Percentiles rank a stretch among this genome's conserved stretches.
Conservation (phyloP, 2,113 vertebrate species). For the human (Homo sapiens) region DNA sequence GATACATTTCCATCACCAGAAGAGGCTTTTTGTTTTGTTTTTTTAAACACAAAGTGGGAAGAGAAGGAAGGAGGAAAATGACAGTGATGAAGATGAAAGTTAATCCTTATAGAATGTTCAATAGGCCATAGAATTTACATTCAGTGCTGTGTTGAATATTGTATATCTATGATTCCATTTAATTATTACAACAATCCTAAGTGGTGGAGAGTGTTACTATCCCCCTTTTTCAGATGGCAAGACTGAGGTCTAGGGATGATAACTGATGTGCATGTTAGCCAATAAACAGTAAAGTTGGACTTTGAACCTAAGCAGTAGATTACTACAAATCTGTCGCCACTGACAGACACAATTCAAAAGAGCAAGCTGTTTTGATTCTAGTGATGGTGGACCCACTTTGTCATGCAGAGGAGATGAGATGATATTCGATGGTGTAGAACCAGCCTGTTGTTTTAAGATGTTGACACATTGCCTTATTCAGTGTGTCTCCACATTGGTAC, state of each 20-base stretch:
- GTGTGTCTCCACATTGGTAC: background rate
- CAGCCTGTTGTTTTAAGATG: background rate
- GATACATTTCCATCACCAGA: background rate
- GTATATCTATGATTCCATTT: background rate
- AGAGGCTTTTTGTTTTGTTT: background rate
- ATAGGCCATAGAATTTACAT: background rate
- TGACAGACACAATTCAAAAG: background rate
- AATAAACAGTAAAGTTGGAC: background rate
- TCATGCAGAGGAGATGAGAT: background rate
- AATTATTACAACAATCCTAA: slow-evolving; percentile 17
- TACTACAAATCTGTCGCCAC: background rate
- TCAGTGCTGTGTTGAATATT: background rate
- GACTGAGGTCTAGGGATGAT: background rate
- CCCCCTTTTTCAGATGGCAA: background rate
- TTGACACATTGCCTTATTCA: background rate
- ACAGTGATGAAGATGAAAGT: background rate
- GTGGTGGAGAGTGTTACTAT: background rate
- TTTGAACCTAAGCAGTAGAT: background rate
- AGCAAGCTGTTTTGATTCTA: background rate
- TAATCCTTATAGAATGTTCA: background rate
- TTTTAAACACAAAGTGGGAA: background rate
- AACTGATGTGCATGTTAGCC: background rate
- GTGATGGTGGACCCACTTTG: background rate
- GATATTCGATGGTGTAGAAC: background rate
- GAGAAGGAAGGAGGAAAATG: background rate